These are phyloP conservation scores for Pollenia griseotomentosa DNA, from an alignment of 2,888 invertebrate species.

Conservation along the genomic window DNA sequence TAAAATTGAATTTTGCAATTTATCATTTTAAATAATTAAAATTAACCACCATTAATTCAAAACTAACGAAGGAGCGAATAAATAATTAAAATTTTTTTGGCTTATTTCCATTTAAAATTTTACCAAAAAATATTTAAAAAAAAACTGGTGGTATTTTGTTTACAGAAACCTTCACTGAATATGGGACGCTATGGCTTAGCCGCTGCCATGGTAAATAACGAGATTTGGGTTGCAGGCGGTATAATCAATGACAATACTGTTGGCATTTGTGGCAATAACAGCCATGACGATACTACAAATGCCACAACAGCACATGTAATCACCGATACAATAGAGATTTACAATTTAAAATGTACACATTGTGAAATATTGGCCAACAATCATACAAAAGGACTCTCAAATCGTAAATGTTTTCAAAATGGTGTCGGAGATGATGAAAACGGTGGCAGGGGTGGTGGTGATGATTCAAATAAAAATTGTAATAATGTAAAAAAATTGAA, in stretches of 20 bases:
- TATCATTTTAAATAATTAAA: slow-evolving; percentile 50
- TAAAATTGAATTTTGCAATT: slow-evolving; percentile 26
- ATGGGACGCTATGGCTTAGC: slow-evolving; percentile 78
- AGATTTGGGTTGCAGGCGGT: slow-evolving; percentile 91
- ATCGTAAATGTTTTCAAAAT: slow-evolving; percentile 16
- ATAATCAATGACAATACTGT: slow-evolving; percentile 83
- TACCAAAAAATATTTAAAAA: background rate
- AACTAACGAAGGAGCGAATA: slow-evolving; percentile 25
- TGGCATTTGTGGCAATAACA: slow-evolving; percentile 34
- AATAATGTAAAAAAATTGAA: background rate
- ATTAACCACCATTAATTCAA: slow-evolving; percentile 46
- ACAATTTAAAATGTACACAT: slow-evolving; percentile 72
- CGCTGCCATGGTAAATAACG: slow-evolving; percentile 75
- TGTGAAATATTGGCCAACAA: slow-evolving; percentile 60
- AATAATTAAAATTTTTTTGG: slow-evolving; percentile 29
- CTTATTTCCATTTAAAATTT: background rate
- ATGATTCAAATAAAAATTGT: slow-evolving; percentile 4
- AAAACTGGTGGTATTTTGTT: slow-evolving; percentile 5
- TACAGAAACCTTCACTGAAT: slow-evolving; percentile 77
- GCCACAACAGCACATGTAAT: slow-evolving; percentile 73
- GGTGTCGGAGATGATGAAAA: background rate
- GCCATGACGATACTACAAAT: slow-evolving; percentile 46
- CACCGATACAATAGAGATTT: slow-evolving; percentile 77
- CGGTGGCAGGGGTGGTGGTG: slow-evolving; percentile 1
- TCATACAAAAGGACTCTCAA: slow-evolving; percentile 34